Evolutionary conservation across 2,797 vertebrate genomes (phyloP).

Genomic region (Danio jaintianensis): DNA sequence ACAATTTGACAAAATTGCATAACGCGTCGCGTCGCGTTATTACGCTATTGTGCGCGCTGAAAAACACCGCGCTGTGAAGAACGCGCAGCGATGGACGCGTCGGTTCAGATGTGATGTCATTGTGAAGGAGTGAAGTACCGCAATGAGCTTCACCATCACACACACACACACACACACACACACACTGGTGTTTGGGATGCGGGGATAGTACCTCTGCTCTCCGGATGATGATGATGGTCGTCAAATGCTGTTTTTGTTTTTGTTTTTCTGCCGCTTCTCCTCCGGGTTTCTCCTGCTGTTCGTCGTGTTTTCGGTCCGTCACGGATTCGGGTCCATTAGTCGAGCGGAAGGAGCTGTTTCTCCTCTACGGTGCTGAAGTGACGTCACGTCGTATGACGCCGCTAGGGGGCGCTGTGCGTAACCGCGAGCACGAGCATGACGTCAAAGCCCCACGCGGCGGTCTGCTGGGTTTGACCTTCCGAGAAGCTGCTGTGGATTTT

Average conservation of each 20-base stretch:
- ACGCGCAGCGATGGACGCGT: constrained; percentile 6
- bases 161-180: constrained; percentile 4
- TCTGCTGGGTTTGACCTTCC: neutral
- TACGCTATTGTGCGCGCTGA: neutral
- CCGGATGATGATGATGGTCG: constrained; percentile 63
- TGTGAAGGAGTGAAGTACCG: constrained; percentile 75
- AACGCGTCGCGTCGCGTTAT: constrained; percentile 52
- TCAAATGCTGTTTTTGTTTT: too few species aligned
- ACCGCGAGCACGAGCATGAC: constrained; percentile 14
- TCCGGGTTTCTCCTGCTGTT: constrained; percentile 66
- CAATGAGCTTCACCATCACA: constrained; percentile 66
- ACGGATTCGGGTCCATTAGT: constrained; percentile 78
- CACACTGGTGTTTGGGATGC: neutral
- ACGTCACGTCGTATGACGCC: constrained; percentile 76
- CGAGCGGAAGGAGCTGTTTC: constrained; percentile 78
- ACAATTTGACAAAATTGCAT: constrained; percentile 74
- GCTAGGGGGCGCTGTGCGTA: constrained; percentile 69
- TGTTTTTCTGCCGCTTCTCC: constrained; percentile 51
- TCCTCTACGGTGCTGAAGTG: constrained; percentile 82
- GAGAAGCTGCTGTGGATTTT: too few species aligned
- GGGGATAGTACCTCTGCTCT: too few species aligned
- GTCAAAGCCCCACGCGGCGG: constrained; percentile 14
- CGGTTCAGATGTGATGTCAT: constrained; percentile 36
- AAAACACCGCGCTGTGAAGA: neutral
- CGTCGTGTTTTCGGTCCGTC: constrained; percentile 70